These are phyloP conservation scores for Palythoa heliodiscus DNA, from an alignment of 92 coral and sea anemone species.

Conservation along the genomic window DNA sequence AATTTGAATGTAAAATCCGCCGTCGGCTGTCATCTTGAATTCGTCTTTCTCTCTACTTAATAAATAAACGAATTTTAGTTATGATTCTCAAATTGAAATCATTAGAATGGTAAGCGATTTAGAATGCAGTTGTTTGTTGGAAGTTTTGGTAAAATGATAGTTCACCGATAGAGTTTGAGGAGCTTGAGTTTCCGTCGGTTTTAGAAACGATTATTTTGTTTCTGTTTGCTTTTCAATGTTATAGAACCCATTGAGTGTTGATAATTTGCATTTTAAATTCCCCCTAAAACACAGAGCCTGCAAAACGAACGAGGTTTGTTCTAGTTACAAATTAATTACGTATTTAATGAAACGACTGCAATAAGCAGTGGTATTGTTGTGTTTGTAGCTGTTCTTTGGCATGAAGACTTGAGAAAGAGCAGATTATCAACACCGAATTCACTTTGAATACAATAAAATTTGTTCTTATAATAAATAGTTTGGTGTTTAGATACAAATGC, in stretches of 20 bases:
- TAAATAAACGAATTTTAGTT: constrained; percentile 11
- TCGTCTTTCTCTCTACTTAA: not conserved
- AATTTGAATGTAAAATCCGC: not conserved
- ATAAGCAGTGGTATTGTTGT: not conserved
- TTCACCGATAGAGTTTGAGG: not conserved
- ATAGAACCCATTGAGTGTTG: not conserved
- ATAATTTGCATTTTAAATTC: constrained; percentile 37
- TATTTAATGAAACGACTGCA: not conserved
- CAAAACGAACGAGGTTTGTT: not conserved
- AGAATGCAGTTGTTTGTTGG: not conserved
- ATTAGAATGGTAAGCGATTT: not conserved
- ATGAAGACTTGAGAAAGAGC: not conserved
- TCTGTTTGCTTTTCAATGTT: not conserved
- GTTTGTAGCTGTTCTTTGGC: not conserved
- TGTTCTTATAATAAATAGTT: constrained; percentile 2
- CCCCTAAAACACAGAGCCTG: not conserved
- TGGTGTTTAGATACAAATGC: constrained; percentile 9
- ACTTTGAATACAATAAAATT: not conserved
- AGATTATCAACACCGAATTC: not conserved
- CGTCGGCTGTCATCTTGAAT: constrained; percentile 32
- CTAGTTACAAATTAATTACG: not conserved
- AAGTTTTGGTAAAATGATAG: not conserved
- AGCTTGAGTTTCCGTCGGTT: not conserved
- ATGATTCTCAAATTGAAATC: not conserved
- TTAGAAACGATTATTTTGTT: not conserved